Evolutionary conservation across 2,888 invertebrate genomes (phyloP).

Genomic region (Pinctada fucata): DNA sequence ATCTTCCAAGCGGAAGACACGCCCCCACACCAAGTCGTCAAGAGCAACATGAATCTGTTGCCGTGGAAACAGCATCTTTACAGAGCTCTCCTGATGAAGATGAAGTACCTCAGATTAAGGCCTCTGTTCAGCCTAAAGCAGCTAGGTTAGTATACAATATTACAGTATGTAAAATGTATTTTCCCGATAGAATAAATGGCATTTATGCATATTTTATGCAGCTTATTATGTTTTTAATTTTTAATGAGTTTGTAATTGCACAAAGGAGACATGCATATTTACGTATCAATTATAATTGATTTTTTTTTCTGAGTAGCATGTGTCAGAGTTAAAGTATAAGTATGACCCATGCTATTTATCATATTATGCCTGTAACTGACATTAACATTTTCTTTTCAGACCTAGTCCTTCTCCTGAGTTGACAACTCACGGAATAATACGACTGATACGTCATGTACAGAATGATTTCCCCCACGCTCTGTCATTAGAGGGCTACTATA

Average conservation of each 20-base stretch:
- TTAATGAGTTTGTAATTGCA: too few species aligned
- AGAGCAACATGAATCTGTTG: conserved; percentile 2
- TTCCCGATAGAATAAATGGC: not conserved
- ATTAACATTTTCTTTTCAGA: conserved; percentile 2
- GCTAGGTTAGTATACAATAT: conserved; percentile 18
- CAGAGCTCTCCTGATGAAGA: conserved; percentile 24
- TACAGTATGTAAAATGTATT: not conserved
- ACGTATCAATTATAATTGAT: too few species aligned
- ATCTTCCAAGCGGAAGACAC: conserved; percentile 51
- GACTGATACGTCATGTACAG: conserved; percentile 60
- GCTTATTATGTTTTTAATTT: too few species aligned
- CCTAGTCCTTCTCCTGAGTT: conserved; percentile 51
- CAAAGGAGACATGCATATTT: too few species aligned
- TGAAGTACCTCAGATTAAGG: conserved; percentile 22
- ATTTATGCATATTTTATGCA: too few species aligned
- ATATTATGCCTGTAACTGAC: too few species aligned
- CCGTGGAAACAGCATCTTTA: conserved; percentile 21
- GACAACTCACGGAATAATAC: conserved; percentile 56
- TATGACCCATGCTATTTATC: too few species aligned
- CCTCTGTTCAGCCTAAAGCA: conserved; percentile 16
- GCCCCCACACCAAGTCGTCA: conserved; percentile 42
- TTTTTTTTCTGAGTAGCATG: too few species aligned
- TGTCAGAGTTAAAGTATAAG: too few species aligned
- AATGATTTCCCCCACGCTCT: conserved; percentile 56
- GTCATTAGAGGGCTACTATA: conserved; percentile 62